Base-by-base conservation (phyloP, 2,797 vertebrate genomes). In the Cossypha heuglini region DNA sequence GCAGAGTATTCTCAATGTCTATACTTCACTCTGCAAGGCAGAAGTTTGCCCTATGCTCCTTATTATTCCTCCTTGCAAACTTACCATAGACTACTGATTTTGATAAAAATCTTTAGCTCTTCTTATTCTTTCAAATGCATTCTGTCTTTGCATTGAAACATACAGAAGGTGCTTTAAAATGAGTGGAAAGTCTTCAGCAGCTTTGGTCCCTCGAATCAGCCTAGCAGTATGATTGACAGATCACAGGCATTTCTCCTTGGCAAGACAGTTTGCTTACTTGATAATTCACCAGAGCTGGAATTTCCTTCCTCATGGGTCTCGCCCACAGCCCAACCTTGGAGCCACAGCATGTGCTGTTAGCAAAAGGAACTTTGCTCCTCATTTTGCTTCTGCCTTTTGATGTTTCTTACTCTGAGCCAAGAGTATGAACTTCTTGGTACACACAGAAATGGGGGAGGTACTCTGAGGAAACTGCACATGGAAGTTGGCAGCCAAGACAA, bases 291-390 rank as follows among this genome's bases (percentile, higher is more conserved):
- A 0, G 69, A 88, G 66, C 14, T 86, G 86, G 67, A 91, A 93
- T 94, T 96, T 95, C 79, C 87, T 94, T 95, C 59, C 46, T 69
- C 79, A 38, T 4, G 35, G 18, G 57, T 93, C 78, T 94, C 2
- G 0, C 67, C 81, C 86, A 77, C 72, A 83, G 21, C 45, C 74
- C 80, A 89, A 7, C 43, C 46, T 66, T 46, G 33, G 63, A 86
- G 73, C 76, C 61, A 67, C 77, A 90, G 17, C 35, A 51, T 57
- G 57, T 88, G 66, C 43, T 72, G 43, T 64, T 71, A 93, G 75
- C 54, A 81, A 91, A 76, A 29, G 51, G n/a, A 90, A 69, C 35
- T 86, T 79, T 80, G 38, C 69, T 93, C 31, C 58, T 95, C 29
- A 29, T 84, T 90, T 87, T 79, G 20, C 37, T 86, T 82, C 73